Conservation (phyloP, 1,140 invertebrate genomes). For the Drosophila sucinea region DNA sequence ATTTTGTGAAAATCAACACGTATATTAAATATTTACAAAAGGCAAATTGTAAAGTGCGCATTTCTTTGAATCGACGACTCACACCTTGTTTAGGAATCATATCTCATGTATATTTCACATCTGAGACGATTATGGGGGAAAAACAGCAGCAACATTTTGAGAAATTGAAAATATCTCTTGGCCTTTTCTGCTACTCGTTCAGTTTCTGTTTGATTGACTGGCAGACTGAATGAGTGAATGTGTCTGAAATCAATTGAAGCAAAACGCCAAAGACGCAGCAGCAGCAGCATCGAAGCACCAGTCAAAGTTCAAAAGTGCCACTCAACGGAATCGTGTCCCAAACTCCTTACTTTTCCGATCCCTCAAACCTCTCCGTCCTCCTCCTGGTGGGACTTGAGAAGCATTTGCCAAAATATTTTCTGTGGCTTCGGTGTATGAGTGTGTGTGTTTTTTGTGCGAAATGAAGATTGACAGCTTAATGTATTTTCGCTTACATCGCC, state of each 20-base stretch:
- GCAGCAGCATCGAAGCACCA: constrained; percentile 35
- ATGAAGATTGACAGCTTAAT: constrained; percentile 81
- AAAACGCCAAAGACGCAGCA: constrained; percentile 42
- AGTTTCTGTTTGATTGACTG: constrained; percentile 37
- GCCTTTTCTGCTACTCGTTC: constrained; percentile 30
- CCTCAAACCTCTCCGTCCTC: neutral
- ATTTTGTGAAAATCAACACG: constrained; percentile 10
- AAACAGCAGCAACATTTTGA: constrained; percentile 36
- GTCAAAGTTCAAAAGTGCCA: constrained; percentile 80
- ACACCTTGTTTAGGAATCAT: neutral
- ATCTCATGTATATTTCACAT: neutral
- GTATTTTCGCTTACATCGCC: constrained; percentile 66
- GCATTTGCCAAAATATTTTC: constrained; percentile 73
- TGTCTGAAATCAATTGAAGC: constrained; percentile 67
- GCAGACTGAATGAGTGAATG: constrained; percentile 32
- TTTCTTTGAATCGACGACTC: constrained; percentile 24
- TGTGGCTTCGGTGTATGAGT: constrained; percentile 30
- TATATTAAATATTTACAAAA: constrained; percentile 45
- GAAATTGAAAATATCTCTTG: constrained; percentile 52
- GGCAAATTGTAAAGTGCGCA: constrained; percentile 45
- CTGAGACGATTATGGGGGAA: constrained; percentile 51
- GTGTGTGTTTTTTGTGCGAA: constrained; percentile 38
- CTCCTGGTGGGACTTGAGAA: constrained; percentile 26
- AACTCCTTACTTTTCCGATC: neutral
- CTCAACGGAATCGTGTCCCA: constrained; percentile 49